Conservation (phyloP, 2,113 vertebrate genomes). For the Corydoras sp. region DNA sequence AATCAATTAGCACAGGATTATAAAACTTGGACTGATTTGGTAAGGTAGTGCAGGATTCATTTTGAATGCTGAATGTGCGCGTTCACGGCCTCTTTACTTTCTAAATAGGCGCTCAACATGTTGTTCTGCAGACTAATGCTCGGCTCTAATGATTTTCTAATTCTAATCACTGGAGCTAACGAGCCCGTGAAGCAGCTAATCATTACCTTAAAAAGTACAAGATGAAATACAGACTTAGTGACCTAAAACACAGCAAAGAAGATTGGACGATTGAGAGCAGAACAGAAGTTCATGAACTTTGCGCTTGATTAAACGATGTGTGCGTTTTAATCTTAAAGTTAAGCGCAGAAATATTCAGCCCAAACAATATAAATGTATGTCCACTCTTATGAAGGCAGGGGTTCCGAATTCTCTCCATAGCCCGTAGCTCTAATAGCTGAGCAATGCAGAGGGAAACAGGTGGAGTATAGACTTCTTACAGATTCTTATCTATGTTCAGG, state of each 20-base stretch:
- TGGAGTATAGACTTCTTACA: slow-evolving; percentile 22
- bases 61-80: slow-evolving; percentile 26
- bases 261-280: slow-evolving; percentile 35
- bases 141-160: slow-evolving; percentile 75
- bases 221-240: slow-evolving; percentile 35
- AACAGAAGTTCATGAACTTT: slow-evolving; percentile 30
- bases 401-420: not conserved
- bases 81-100: slow-evolving; percentile 62
- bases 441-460: slow-evolving; percentile 38
- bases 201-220: slow-evolving; percentile 59
- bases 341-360: slow-evolving; percentile 3
- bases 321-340: slow-evolving; percentile 20
- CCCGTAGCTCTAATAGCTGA: slow-evolving; percentile 18
- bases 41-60: slow-evolving; percentile 16
- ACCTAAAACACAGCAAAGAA: slow-evolving; percentile 33
- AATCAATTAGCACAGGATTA: not conserved
- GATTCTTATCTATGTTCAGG: slow-evolving; percentile 45
- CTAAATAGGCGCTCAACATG: slow-evolving; percentile 70
- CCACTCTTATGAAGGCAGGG: not conserved
- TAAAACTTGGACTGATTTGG: not conserved
- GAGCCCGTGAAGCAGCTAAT: slow-evolving; percentile 54
- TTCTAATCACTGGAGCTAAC: slow-evolving; percentile 53
- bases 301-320: slow-evolving; percentile 8
- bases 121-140: slow-evolving; percentile 67
- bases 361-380: not conserved